Percentiles rank a stretch among this genome's conserved stretches.
Conservation (phyloP, 1,140 invertebrate genomes). For the Cecropterus lyciades region DNA sequence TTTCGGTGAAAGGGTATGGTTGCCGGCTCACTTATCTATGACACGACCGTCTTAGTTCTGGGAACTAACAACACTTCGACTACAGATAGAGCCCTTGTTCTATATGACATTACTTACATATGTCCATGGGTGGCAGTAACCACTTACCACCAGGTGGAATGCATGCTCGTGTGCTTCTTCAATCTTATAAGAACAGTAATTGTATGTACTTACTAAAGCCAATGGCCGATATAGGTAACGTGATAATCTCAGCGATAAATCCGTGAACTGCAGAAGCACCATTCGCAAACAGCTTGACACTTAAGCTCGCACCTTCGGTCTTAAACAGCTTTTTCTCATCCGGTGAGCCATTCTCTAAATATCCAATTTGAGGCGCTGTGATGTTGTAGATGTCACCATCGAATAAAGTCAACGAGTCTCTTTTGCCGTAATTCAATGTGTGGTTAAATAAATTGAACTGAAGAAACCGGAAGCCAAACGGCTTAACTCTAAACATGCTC, state of each 20-base stretch:
- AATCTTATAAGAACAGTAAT: no score
- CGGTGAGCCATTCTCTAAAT: conserved; percentile 88
- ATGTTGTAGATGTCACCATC: conserved; percentile 97
- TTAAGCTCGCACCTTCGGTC: conserved; percentile 92
- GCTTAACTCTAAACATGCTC: conserved; percentile 92
- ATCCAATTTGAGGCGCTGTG: conserved; percentile 89
- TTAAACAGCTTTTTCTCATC: conserved; percentile 91
- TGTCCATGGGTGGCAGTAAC: no score
- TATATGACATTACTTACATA: no score
- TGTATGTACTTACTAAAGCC: conserved; percentile 90
- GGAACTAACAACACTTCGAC: no score
- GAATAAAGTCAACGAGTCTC: conserved; percentile 94
- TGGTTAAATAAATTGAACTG: conserved; percentile 98
- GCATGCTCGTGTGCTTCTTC: no score
- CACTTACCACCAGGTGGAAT: no score
- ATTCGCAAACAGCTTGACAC: conserved; percentile 96
- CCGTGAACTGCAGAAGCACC: conserved; percentile 97
- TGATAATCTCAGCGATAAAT: conserved; percentile 98
- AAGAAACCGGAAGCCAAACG: conserved; percentile 94
- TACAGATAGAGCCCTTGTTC: no score
- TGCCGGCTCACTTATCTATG: no score
- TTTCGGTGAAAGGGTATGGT: no score
- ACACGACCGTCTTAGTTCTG: no score
- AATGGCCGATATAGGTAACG: conserved; percentile 95
- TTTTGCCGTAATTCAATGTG: conserved; percentile 90